Base-by-base conservation (phyloP, 2,797 vertebrate genomes). In the Cetoscarus ocellatus region DNA sequence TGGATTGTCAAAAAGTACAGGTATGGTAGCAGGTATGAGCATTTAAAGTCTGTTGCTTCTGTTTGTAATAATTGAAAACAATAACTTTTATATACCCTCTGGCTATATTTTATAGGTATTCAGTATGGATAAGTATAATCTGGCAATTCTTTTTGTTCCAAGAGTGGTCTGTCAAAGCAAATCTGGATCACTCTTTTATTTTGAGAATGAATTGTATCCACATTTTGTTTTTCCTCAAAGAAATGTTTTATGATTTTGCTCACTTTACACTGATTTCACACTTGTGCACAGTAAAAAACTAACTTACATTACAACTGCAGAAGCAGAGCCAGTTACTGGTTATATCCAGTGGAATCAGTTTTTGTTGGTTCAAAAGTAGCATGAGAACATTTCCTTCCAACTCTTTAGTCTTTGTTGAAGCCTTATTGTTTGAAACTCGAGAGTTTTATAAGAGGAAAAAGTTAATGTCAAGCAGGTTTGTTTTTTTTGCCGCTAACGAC, bases 401-500 rank as follows among this genome's bases (percentile, higher is more conserved):
- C 3, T 13, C 27, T 44, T 4, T 54, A 34, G n/a, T 58, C 4
- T 43, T 43, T 11, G 10, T 39, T 39, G 7, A 10, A 39, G 15
- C 56, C n/a, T n/a, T 14, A 14, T 38, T 3, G 27, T 43, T 11
- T 10, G 1, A 4, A 11, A 43, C 42, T 13, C 42, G 8, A 7
- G 42, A 56, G 49, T 34, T 53, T 51, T 10, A 34, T 18, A 3
- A 56, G 7, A 38, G 8, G 42, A 54, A 17, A 18, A 36, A 14
- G 13, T 53, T 17, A 7, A 4, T 6, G 34, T 48, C 58, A 44
- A 3, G n/a, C 3, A 0, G 3, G 49, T 72, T 43, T 69, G 40
- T 66, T 73, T 68, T 7, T 49, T 68, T 7, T 49, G 27, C 55
- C 0, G 3, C 11, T 19, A 67, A 62, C 40, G 2, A 36, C 19